Evolutionary conservation across 92 coral and sea anemone genomes (phyloP), one percentile per base, ranked within the genome.

Genomic region (Heliopora coerulea): DNA sequence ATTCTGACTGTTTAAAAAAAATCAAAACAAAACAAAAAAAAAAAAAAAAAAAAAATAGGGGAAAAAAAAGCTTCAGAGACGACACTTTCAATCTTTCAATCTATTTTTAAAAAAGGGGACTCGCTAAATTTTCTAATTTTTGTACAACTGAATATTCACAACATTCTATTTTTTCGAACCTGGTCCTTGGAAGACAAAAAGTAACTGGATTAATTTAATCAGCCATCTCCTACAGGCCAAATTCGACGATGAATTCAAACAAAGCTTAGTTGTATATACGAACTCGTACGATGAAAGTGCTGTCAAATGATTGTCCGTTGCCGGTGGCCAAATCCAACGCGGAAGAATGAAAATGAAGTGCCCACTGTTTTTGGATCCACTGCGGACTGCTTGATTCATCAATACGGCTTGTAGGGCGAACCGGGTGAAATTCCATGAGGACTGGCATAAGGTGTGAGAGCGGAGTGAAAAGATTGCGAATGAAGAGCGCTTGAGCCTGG

Each of bases 401-500:
- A 70, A n/a, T 70, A 70, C 14, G 77, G 77, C 41, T 70, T 70
- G 26, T 52, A 23, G 6, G 77, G 37, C 28, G 77, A 54, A 27
- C 48, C 46, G 35, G 52, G 54, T 0, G 77, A 63, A 26, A 70
- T 70, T 0, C 62, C 77, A 54, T 70, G 77, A 7, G 77, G 77
- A 14, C 62, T 70, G 52, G 63, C 25, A 24, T 70, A 70, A n/a
- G 56, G 77, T 26, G 77, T 49, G n/a, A 70, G 52, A 3, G 77
- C 62, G 17, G 77, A 52, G 35, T 70, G 77, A 70, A 30, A 70
- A 8, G 77, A 30, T 1, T 62, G 63, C 2, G 77, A 49, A 31
- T 70, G 77, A 3, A 70, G 60, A 3, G 63, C 62, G 23, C 30
- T 17, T 19, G 77, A 50, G 23, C 77, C 34, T 8, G 77, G 62